A percentile compares a stretch with the other conserved stretches of the same genome.
phyloP scores from a whole-genome alignment of 1,140 invertebrate genomes.

The Drosophila azteca region DNA sequence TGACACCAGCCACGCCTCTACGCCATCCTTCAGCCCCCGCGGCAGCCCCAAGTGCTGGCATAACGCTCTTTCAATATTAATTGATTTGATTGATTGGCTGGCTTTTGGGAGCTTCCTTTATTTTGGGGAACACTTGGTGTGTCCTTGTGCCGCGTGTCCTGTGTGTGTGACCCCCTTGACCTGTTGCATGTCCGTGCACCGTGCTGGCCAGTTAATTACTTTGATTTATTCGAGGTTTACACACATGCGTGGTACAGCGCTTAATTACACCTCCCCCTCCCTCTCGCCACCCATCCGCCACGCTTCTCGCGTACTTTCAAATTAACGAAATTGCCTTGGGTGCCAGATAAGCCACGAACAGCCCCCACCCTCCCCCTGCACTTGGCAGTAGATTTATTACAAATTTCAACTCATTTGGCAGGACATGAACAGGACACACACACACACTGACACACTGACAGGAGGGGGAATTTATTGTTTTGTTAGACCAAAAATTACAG shows the following conservation, averaged over 20 bases:
- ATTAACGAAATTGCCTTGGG: slow-evolving; percentile 59
- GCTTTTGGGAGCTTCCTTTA: neutral
- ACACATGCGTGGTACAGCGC: slow-evolving; percentile 53
- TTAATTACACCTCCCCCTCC: slow-evolving; percentile 57
- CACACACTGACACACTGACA: neutral
- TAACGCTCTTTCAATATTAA: slow-evolving; percentile 43
- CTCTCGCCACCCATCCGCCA: too few relatives aligned
- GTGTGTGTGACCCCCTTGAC: slow-evolving; percentile 50
- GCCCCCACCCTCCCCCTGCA: neutral
- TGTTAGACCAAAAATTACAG: slow-evolving; percentile 60
- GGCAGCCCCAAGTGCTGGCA: neutral
- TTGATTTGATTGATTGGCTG: slow-evolving; percentile 32
- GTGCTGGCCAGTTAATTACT: slow-evolving; percentile 64
- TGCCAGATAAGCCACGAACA: slow-evolving; percentile 16
- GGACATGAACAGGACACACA: neutral
- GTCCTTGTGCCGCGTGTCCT: too few relatives aligned
- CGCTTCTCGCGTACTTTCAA: slow-evolving; percentile 59
- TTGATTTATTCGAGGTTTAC: slow-evolving; percentile 75
- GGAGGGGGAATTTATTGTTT: slow-evolving; percentile 50
- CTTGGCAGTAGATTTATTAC: slow-evolving; percentile 40
- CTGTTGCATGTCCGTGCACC: slow-evolving; percentile 63
- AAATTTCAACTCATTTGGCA: slow-evolving; percentile 39
- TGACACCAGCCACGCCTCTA: neutral
- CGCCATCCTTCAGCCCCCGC: too few relatives aligned
- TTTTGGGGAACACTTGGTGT: neutral